Base-by-base conservation (phyloP, 2,113 vertebrate genomes). In the Benitochromis conjunctus region DNA sequence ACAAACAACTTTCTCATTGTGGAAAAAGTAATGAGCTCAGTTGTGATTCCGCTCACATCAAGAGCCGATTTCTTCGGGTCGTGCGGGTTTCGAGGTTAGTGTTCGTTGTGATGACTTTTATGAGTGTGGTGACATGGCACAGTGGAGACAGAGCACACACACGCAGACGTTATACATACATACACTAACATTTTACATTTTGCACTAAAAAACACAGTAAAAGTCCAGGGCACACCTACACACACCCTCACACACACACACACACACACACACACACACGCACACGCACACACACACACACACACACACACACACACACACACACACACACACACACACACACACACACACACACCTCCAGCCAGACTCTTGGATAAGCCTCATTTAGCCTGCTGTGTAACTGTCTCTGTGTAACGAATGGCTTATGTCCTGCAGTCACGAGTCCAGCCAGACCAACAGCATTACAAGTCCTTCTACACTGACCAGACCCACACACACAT, bases 1-100 rank as follows among this genome's bases (percentile, higher is more conserved):
- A 92, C 88, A 93, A 96, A 96, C 93, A 94, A 94, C 86, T 92
- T 94, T 93, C 80, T 92, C 89, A 89, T 93, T 87, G 87, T 94
- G 95, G 95, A 96, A 96, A 95, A 93, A 91, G 89, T 90, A 91
- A 95, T 81, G 86, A 92, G 86, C 57, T 82, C 89, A 82, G 82
- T 84, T 74, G 78, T 46, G 82, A 91, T 92, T 92, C 87, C 54
- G 51, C 62, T 82, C 81, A 87, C 89, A 90, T 93, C 89, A 92
- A 74, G 82, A 77, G 64, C 19, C n/a, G 16, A 10, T 74, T 26
- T 46, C 36, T 58, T 43, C 9, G 34, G 48, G 54, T 89, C 64
- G 53, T 21, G 18, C 54, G 31, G 81, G 69, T 88, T 91, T 90
- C 85, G 89, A 85, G 88, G 86, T 92, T 83, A 85, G 58, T 38